A percentile compares a stretch with the other conserved stretches of the same genome.
These are phyloP conservation scores for Sebastes alutus DNA, from an alignment of 2,797 vertebrate genomes.

Conservation along the genomic window DNA sequence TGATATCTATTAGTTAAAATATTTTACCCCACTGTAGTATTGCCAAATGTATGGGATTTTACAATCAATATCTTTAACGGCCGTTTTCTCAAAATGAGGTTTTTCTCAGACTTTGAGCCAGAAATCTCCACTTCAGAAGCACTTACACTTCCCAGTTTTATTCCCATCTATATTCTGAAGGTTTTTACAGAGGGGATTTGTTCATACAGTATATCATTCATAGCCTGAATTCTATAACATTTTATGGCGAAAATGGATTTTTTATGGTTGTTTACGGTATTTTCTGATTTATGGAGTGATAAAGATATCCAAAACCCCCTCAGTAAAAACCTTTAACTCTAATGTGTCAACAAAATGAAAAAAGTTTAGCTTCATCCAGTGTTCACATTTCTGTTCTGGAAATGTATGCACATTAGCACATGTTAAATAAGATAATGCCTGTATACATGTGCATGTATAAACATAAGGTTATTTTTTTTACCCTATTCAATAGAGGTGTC, in stretches of 20 bases:
- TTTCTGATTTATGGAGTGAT: not conserved
- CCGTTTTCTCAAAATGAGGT: no score
- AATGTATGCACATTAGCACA: not conserved
- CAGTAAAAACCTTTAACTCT: not conserved
- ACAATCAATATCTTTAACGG: no score
- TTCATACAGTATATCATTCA: not conserved
- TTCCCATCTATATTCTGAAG: not conserved
- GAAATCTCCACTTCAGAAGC: no score
- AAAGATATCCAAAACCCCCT: not conserved
- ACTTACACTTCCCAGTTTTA: no score
- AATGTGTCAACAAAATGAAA: not conserved
- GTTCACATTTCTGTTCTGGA: not conserved
- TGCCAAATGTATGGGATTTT: no score
- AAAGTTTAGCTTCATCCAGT: not conserved
- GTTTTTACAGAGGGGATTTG: not conserved
- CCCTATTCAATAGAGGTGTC: no score
- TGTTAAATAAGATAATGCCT: not conserved
- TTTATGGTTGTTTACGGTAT: not conserved
- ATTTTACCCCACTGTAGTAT: no score
- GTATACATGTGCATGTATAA: not conserved
- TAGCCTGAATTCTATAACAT: not conserved
- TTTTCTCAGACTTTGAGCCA: no score
- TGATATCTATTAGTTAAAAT: no score
- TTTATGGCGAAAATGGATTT: not conserved
- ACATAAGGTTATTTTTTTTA: not conserved